Percentiles rank a stretch among this genome's conserved stretches.
Evolutionary conservation across 1,140 invertebrate genomes (phyloP).

Genomic region (Rhagoletis zephyria): DNA sequence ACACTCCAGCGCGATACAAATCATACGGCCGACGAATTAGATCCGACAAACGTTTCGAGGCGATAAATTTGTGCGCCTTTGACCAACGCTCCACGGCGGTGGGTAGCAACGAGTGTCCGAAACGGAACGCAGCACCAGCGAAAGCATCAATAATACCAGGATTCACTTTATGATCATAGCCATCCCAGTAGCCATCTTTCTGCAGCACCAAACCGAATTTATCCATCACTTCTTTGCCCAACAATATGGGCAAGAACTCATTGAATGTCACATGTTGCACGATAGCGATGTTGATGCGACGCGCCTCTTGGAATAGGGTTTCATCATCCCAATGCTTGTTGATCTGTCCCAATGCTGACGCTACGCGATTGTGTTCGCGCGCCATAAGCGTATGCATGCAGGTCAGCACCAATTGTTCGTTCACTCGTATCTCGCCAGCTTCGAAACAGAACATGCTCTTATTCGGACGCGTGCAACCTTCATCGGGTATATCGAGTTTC

Average conservation of each 20-base stretch:
- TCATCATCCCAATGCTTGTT: slow-evolving; percentile 97
- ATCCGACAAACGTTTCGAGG: slow-evolving; percentile 90
- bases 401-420: slow-evolving; percentile 91
- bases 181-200: slow-evolving; percentile 92
- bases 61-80: slow-evolving; percentile 93
- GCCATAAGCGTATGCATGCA: slow-evolving; percentile 93
- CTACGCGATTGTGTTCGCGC: slow-evolving; percentile 89
- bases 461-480: slow-evolving; percentile 92
- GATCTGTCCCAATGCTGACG: slow-evolving; percentile 82
- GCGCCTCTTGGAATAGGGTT: slow-evolving; percentile 91
- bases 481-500: slow-evolving; percentile 91
- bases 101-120: slow-evolving; percentile 90
- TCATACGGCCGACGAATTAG: slow-evolving; percentile 91
- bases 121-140: slow-evolving; percentile 89
- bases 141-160: slow-evolving; percentile 90
- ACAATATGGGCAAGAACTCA: slow-evolving; percentile 92
- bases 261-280: slow-evolving; percentile 95
- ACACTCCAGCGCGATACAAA: slow-evolving; percentile 89
- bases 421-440: slow-evolving; percentile 93
- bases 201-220: slow-evolving; percentile 89
- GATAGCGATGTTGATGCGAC: slow-evolving; percentile 90
- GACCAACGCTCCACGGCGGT: slow-evolving; percentile 93
- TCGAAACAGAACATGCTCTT: slow-evolving; percentile 93
- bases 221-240: slow-evolving; percentile 94
- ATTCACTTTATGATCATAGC: slow-evolving; percentile 88